Evolutionary conservation across 2,113 vertebrate genomes (phyloP), one percentile per base, ranked within the genome.

Genomic region (Tragelaphus strepsiceros): DNA sequence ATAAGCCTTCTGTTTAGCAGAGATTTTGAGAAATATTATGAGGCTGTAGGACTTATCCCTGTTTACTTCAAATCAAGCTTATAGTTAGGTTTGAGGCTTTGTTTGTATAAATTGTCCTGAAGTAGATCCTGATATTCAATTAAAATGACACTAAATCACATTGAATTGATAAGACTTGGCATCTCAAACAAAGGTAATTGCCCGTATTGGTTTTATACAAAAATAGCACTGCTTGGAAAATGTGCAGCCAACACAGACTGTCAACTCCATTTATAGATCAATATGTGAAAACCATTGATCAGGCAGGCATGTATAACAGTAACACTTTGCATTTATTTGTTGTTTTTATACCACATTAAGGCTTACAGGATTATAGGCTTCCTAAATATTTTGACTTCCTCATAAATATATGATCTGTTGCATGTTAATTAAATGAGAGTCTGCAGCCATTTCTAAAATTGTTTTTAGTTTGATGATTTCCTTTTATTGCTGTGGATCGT

Each of bases 161-260:
- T 98, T 98, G 99, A 99, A 99, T 99, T 99, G 99, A 99, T 99
- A 99, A 99, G 98, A 99, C 98, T 98, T 99, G 99, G 99, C 99
- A 99, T 99, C 99, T 99, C 98, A 98, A 99, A 99, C 98, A 99
- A 99, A 99, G 99, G 99, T 99, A 99, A 99, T 99, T 99, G 99
- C 98, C 98, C 98, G 98, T 99, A 99, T 99, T 99, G 99, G 98
- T 99, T 99, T 99, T 98, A 98, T 99, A 98, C 98, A 99, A 99
- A 99, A 99, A 98, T 99, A 99, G 98, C 98, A 59, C 98, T 99
- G 99, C 99, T 99, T 99, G 98, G 99, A 99, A 99, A 99, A 99
- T 98, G 98, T 99, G 98, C 99, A 99, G 98, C 98, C 98, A 99
- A 99, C 98, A 99, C 99, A 99, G 98, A 98, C 98, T 99, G 99